Evolutionary conservation across 2,888 invertebrate genomes (phyloP).

Genomic region (Sicus ferrugineus): DNA sequence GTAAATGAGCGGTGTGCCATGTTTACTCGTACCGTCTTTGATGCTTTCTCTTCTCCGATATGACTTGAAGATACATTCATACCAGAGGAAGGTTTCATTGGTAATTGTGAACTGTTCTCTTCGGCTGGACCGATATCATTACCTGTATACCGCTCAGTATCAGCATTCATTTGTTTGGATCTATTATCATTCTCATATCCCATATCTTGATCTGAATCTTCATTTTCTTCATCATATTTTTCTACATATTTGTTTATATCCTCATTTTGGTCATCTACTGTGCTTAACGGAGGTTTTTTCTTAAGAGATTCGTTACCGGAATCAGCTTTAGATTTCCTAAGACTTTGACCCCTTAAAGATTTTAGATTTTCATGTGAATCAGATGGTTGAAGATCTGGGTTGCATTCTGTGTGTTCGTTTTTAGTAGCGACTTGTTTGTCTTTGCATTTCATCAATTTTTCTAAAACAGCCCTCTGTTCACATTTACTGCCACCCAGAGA

Average conservation of each 20-base stretch:
- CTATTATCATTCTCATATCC: conserved; percentile 24
- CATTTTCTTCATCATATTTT: neutral
- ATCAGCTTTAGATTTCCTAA: neutral
- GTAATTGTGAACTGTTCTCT: neutral
- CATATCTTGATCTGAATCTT: neutral
- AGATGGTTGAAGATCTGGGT: neutral
- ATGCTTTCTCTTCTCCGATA: conserved; percentile 35
- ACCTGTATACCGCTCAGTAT: neutral
- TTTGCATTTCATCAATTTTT: neutral
- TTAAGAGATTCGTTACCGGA: neutral
- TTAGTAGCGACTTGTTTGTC: neutral
- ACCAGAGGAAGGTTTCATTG: conserved; percentile 1
- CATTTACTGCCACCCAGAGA: neutral
- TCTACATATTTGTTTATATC: no score
- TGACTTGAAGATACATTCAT: conserved; percentile 43
- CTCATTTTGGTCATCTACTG: no score
- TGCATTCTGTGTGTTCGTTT: neutral
- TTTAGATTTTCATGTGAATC: no score
- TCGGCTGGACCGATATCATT: neutral
- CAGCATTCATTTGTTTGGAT: neutral
- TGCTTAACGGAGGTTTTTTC: neutral
- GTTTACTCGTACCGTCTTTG: conserved; percentile 5
- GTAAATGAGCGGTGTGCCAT: conserved; percentile 45
- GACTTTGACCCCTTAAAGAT: neutral
- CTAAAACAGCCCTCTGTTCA: neutral